Evolutionary conservation across 2,797 vertebrate species (phyloP).

Genomic region (Characodon lateralis): DNA sequence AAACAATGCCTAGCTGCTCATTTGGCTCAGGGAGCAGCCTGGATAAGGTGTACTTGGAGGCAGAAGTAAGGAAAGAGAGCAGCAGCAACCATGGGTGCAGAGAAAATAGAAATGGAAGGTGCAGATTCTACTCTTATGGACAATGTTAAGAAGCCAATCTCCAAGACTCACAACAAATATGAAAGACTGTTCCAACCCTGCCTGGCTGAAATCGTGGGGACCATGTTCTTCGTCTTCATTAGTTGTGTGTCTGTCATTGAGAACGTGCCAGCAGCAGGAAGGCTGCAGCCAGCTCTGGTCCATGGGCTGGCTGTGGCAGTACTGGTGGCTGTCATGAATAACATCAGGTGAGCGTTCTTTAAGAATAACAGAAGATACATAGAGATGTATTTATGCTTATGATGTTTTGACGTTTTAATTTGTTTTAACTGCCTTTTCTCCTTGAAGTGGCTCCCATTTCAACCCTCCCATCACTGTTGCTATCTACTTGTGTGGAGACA

Average conservation of each 20-base stretch:
- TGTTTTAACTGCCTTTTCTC: not conserved
- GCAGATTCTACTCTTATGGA: constrained; percentile 45
- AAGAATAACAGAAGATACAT: no score
- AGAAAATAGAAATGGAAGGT: constrained; percentile 71
- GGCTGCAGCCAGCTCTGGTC: constrained; percentile 88
- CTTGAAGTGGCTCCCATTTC: constrained; percentile 87
- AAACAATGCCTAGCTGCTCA: not conserved
- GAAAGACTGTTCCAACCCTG: constrained; percentile 86
- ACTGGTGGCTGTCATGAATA: constrained; percentile 81
- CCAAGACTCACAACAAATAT: constrained; percentile 48
- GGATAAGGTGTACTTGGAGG: not conserved
- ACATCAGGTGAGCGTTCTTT: constrained; percentile 82
- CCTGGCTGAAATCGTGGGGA: constrained; percentile 87
- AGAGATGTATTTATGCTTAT: not conserved
- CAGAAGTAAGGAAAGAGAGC: no score
- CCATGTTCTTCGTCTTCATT: constrained; percentile 86
- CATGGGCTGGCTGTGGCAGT: constrained; percentile 87
- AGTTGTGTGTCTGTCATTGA: constrained; percentile 89
- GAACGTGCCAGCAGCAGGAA: constrained; percentile 66
- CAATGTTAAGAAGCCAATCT: constrained; percentile 16
- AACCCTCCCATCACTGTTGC: constrained; percentile 89
- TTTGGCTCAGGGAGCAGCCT: constrained; percentile 12
- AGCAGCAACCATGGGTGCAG: constrained; percentile 46
- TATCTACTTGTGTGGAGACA: constrained; percentile 84
- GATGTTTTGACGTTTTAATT: not conserved